Percentiles rank a stretch among this genome's conserved stretches.
Evolutionary conservation across 2,113 vertebrate species (phyloP).

Genomic region (Gnathonemus echidnorhynchus): DNA sequence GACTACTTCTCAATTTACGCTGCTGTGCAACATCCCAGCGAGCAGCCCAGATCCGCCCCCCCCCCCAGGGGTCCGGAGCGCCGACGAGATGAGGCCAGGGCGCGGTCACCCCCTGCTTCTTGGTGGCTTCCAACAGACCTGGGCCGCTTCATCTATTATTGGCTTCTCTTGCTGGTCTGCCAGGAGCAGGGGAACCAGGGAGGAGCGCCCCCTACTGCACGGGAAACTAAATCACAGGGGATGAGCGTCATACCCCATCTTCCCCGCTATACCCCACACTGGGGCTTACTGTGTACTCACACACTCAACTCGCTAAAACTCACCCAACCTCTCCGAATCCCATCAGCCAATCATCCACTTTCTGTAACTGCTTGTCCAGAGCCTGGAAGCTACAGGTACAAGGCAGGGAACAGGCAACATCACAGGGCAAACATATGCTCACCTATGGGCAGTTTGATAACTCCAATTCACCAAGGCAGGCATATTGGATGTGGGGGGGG

Average conservation of each 20-base stretch:
- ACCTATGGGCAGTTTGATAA: not conserved
- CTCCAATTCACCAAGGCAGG: not conserved
- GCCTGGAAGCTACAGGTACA: not conserved
- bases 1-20: not conserved
- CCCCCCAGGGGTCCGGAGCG: not conserved
- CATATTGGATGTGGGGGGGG: too few species aligned
- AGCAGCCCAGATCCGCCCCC: slow-evolving; percentile 21
- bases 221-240: not conserved
- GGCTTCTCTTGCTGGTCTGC: not conserved
- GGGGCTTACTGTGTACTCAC: not conserved
- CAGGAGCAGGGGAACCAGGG: not conserved
- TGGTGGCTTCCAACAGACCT: not conserved
- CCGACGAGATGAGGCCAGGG: not conserved
- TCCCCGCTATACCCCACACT: not conserved
- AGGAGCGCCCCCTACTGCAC: not conserved
- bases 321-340: not conserved
- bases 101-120: not conserved
- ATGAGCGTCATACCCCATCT: not conserved
- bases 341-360: not conserved
- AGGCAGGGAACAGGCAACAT: not conserved
- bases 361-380: not conserved
- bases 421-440: not conserved
- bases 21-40: not conserved
- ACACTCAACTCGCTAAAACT: not conserved
- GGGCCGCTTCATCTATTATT: not conserved